Base-by-base conservation (phyloP, 1,140 invertebrate genomes). In the Leptinotarsa texana region DNA sequence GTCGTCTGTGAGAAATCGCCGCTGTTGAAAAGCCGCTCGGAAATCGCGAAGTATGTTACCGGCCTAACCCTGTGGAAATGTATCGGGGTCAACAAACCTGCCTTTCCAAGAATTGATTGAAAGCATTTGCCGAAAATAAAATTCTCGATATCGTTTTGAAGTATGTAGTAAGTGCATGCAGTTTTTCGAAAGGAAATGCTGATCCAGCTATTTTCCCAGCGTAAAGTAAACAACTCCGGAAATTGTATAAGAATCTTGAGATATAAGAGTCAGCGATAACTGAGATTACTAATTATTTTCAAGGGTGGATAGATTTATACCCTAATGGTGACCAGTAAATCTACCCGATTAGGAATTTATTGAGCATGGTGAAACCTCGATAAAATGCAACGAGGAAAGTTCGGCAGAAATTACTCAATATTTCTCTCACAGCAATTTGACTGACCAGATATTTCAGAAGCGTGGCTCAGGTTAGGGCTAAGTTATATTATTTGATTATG, bases 261-360 rank as follows among this genome's bases (percentile, higher is more conserved):
- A 57, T 57, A 13, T 57, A 57, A 57, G 51, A 57, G 51, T 57
- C 51, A 57, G 51, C 51, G 51, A 57, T 57, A 57, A 57, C 51
- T 57, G 51, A 57, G 51, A 57, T 57, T 57, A 57, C 51, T 57
- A 57, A 57, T 57, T 57, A 57, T 57, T 57, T 57, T 57, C 51
- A 57, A 57, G 51, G 51, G 51, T 57, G n/a, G 51, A 15, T 57
- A 57, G 51, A 57, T 57, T n/a, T 57, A 57, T 57, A 57, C 51
- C 51, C 51, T 57, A 57, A 57, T 57, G 51, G 51, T 57, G 51
- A 57, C 51, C 17, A 57, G 51, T 57, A 57, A 57, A 57, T 57
- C 51, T 57, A 57, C 51, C 51, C 51, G 51, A 57, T 57, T 57
- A 57, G 51, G n/a, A 57, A 57, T 57, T 57, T 57, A 57, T 57